Conservation (phyloP, 1,140 invertebrate genomes). For the Maniola jurtina region DNA sequence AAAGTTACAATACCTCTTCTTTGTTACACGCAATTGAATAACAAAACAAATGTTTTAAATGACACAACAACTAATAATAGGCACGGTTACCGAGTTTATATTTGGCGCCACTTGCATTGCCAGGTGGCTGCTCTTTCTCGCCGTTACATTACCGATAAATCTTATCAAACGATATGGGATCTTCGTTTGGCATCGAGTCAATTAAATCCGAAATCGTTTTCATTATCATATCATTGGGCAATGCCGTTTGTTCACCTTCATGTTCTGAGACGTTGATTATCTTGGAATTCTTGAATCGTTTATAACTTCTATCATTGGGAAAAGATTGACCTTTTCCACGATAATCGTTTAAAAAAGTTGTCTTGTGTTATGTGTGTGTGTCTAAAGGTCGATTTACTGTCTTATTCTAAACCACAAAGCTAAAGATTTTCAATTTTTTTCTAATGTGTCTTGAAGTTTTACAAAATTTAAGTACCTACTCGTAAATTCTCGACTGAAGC, state of each 20-base stretch:
- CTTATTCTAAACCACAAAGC: too few species aligned
- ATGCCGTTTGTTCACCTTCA: slow-evolving; percentile 13
- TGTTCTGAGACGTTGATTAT: slow-evolving; percentile 13
- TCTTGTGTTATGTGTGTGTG: too few species aligned
- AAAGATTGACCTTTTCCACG: background rate
- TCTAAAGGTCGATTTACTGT: too few species aligned
- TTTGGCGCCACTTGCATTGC: slow-evolving; percentile 47
- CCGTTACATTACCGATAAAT: slow-evolving; percentile 43
- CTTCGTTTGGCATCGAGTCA: slow-evolving; percentile 42
- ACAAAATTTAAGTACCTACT: too few species aligned
- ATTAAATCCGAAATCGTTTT: slow-evolving; percentile 40
- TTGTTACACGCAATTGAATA: background rate
- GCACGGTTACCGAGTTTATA: slow-evolving; percentile 38
- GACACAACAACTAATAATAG: slow-evolving; percentile 21
- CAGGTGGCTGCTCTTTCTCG: slow-evolving; percentile 48
- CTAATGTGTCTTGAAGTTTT: too few species aligned
- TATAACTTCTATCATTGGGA: background rate
- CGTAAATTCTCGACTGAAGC: too few species aligned
- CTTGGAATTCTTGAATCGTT: slow-evolving; percentile 9
- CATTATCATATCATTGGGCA: slow-evolving; percentile 45
- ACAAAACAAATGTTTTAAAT: slow-evolving; percentile 1
- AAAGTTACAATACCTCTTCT: too few species aligned
- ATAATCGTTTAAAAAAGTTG: too few species aligned
- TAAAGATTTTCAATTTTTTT: too few species aligned
- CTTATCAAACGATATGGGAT: slow-evolving; percentile 40